Evolutionary conservation across 2,797 vertebrate genomes (phyloP).

Genomic region (Rhinatrema bivittatum): DNA sequence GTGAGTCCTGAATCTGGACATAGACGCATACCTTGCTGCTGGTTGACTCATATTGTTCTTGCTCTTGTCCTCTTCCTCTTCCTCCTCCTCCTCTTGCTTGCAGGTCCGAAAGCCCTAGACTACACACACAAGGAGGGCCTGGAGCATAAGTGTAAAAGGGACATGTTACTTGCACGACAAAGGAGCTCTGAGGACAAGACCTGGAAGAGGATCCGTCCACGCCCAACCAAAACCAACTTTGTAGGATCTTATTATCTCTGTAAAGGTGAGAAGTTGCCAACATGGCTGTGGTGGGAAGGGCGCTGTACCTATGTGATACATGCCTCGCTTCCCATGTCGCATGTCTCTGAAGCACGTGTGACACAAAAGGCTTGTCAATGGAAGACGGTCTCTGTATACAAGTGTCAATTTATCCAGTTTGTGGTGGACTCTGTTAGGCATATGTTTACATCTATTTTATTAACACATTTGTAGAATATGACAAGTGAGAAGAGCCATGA

Average conservation of each 20-base stretch:
- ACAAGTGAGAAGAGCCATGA: no score
- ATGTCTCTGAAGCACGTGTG: no score
- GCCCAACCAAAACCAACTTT: conserved; percentile 91
- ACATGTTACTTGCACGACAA: conserved; percentile 82
- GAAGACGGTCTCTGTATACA: no score
- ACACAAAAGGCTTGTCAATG: no score
- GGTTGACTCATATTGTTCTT: no score
- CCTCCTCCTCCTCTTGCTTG: background rate
- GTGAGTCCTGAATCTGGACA: no score
- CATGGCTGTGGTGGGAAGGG: background rate
- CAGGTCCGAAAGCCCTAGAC: conserved; percentile 87
- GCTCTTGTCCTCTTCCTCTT: background rate
- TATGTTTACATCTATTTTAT: no score
- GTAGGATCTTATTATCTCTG: conserved; percentile 93
- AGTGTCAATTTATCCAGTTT: no score
- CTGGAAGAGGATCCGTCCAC: conserved; percentile 91
- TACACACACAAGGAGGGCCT: conserved; percentile 89
- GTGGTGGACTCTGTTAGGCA: no score
- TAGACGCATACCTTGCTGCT: no score
- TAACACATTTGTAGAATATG: no score
- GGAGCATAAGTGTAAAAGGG: conserved; percentile 91
- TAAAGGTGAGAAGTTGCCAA: conserved; percentile 70
- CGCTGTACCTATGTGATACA: background rate
- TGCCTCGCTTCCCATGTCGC: no score
- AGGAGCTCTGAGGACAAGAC: conserved; percentile 76